Conservation (phyloP, 2,888 invertebrate genomes). For the Agelastica alni region DNA sequence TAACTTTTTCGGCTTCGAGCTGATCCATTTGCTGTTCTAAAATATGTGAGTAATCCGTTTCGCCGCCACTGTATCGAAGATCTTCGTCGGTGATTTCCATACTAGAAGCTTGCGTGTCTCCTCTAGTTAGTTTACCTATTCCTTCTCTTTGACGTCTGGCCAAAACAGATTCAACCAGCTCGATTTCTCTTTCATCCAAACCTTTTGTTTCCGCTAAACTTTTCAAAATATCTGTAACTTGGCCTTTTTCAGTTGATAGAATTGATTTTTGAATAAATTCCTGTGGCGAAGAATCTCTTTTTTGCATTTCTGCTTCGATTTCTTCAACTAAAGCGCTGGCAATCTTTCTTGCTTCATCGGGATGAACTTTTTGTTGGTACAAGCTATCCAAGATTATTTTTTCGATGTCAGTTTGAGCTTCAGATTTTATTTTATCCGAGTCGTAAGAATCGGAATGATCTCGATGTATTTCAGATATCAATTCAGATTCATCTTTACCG, state of each 20-base stretch:
- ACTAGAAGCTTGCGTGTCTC: conserved; percentile 60
- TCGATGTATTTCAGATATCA: conserved; percentile 54
- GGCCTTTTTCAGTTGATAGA: conserved; percentile 43
- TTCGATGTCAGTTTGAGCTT: conserved; percentile 55
- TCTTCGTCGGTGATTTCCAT: conserved; percentile 69
- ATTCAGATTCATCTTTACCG: conserved; percentile 51
- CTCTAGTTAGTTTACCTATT: conserved; percentile 54
- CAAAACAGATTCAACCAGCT: conserved; percentile 59
- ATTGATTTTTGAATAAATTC: conserved; percentile 26
- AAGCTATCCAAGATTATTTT: conserved; percentile 54
- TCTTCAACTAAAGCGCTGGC: conserved; percentile 60
- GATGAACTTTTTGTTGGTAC: conserved; percentile 55
- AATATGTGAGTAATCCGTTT: conserved; percentile 64
- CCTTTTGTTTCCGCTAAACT: conserved; percentile 57
- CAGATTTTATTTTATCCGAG: conserved; percentile 52
- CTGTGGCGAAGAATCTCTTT: conserved; percentile 43
- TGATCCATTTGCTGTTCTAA: conserved; percentile 55
- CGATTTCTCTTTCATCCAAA: conserved; percentile 57
- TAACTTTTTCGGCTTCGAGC: conserved; percentile 57
- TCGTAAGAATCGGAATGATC: conserved; percentile 52
- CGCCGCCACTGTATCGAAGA: conserved; percentile 70
- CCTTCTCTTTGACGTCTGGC: conserved; percentile 57
- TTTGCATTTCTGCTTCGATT: conserved; percentile 61
- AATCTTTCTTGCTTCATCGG: conserved; percentile 59
- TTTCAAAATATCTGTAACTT: conserved; percentile 55